Evolutionary conservation across 2,113 vertebrate genomes (phyloP).

Genomic region (Bostrychus sinensis): DNA sequence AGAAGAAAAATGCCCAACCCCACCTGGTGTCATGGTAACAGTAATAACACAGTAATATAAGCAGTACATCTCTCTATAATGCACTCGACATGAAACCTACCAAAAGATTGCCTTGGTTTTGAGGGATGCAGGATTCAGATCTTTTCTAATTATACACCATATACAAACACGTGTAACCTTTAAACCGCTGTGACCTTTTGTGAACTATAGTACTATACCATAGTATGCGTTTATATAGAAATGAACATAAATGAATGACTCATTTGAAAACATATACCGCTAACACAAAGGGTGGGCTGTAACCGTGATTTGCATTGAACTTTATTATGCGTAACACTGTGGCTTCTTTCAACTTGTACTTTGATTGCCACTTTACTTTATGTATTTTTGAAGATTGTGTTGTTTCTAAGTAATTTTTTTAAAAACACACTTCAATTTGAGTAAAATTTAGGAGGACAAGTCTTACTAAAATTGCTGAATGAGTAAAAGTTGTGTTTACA

Average conservation of each 20-base stretch:
- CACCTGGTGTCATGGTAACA: not conserved
- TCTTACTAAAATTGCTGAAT: too few relatives aligned
- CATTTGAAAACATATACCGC: not conserved
- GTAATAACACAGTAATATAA: constrained; percentile 1
- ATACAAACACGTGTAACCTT: not conserved
- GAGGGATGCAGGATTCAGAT: not conserved
- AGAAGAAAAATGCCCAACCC: not conserved
- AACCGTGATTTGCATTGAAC: not conserved
- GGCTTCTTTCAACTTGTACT: not conserved
- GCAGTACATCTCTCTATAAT: not conserved
- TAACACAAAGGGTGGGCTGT: not conserved
- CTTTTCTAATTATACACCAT: too few relatives aligned
- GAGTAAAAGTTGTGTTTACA: too few relatives aligned
- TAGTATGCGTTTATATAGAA: not conserved
- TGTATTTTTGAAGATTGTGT: too few relatives aligned
- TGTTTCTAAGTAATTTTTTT: too few relatives aligned
- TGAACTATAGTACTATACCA: not conserved
- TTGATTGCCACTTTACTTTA: not conserved
- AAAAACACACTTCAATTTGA: too few relatives aligned
- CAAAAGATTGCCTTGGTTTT: constrained; percentile 1
- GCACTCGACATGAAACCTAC: not conserved
- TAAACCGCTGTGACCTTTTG: not conserved
- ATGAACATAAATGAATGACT: not conserved
- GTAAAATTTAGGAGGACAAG: too few relatives aligned
- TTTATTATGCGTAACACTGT: not conserved